These are phyloP conservation scores for Drosophila pachea DNA, from an alignment of 1,140 invertebrate genomes.

Conservation along the genomic window DNA sequence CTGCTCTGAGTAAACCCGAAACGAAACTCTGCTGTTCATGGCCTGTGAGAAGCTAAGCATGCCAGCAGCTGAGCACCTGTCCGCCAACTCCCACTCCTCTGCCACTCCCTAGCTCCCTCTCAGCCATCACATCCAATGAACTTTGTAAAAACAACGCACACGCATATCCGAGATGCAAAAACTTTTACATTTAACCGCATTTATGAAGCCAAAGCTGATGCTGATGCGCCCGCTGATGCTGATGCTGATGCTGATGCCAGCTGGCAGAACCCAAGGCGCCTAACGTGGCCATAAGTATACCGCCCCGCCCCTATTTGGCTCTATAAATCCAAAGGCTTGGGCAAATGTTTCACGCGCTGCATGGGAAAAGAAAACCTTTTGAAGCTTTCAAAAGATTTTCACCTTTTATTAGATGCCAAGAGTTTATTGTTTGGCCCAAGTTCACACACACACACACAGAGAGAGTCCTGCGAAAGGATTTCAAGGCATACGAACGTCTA, in stretches of 20 bases:
- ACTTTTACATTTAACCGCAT: slow-evolving; percentile 76
- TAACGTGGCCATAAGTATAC: slow-evolving; percentile 1
- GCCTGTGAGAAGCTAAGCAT: slow-evolving; percentile 33
- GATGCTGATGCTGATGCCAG: slow-evolving; percentile 38
- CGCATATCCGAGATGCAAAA: slow-evolving; percentile 62
- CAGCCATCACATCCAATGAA: slow-evolving; percentile 34
- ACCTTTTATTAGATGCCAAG: slow-evolving; percentile 75
- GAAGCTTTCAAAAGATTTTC: slow-evolving; percentile 74
- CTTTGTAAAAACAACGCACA: slow-evolving; percentile 60
- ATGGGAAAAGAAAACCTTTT: slow-evolving; percentile 48
- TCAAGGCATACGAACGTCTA: slow-evolving; percentile 26
- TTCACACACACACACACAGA: slow-evolving; percentile 48
- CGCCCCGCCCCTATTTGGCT: not conserved
- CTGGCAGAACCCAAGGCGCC: slow-evolving; percentile 37
- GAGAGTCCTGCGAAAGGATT: slow-evolving; percentile 56
- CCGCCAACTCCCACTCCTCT: not conserved
- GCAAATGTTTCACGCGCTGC: slow-evolving; percentile 31
- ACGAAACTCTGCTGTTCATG: too few species aligned
- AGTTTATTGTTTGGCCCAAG: slow-evolving; percentile 73
- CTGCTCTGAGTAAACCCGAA: too few species aligned
- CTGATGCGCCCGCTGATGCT: not conserved
- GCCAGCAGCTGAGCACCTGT: slow-evolving; percentile 30
- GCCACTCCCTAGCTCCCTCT: not conserved
- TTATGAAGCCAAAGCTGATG: slow-evolving; percentile 44
- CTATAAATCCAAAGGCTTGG: slow-evolving; percentile 25